Evolutionary conservation across 2,797 vertebrate genomes (phyloP).

Genomic region (Taenioides sp.): DNA sequence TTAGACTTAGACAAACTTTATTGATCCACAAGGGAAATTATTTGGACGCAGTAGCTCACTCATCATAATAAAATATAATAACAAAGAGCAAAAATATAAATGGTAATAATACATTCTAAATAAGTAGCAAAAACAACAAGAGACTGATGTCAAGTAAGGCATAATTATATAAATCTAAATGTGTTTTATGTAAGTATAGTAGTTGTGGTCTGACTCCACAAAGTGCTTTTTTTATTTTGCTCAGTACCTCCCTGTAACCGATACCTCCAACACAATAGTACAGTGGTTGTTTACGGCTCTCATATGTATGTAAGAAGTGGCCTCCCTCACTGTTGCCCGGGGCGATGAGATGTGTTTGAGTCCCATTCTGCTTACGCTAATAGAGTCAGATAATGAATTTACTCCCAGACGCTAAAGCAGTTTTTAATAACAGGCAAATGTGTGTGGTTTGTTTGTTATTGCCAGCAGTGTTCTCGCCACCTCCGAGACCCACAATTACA

Average conservation of each 20-base stretch:
- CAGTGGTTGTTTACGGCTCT: conserved; percentile 41
- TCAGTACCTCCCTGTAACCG: conserved; percentile 24
- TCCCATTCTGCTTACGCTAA: conserved; percentile 60
- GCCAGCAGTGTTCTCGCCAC: conserved; percentile 69
- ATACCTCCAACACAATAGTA: conserved; percentile 27
- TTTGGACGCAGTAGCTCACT: too few species aligned
- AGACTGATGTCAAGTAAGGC: too few species aligned
- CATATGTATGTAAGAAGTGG: conserved; percentile 13
- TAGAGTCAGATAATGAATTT: conserved; percentile 79
- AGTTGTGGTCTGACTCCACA: neutral
- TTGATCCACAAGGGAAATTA: too few species aligned
- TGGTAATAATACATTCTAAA: too few species aligned
- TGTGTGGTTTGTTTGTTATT: conserved; percentile 62
- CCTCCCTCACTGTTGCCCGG: conserved; percentile 42
- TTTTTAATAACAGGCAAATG: conserved; percentile 77
- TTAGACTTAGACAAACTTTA: neutral
- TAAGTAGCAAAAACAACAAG: too few species aligned
- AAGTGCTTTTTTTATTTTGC: conserved; percentile 5
- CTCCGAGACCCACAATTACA: conserved; percentile 61
- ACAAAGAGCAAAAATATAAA: too few species aligned
- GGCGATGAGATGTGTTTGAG: conserved; percentile 52
- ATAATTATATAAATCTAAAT: too few species aligned
- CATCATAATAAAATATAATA: too few species aligned
- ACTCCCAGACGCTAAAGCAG: conserved; percentile 71
- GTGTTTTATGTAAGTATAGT: too few species aligned